Percentiles rank a stretch among this genome's conserved stretches.
Conservation (phyloP, 92 coral and sea anemone species). For the Zoanthus solanderi region DNA sequence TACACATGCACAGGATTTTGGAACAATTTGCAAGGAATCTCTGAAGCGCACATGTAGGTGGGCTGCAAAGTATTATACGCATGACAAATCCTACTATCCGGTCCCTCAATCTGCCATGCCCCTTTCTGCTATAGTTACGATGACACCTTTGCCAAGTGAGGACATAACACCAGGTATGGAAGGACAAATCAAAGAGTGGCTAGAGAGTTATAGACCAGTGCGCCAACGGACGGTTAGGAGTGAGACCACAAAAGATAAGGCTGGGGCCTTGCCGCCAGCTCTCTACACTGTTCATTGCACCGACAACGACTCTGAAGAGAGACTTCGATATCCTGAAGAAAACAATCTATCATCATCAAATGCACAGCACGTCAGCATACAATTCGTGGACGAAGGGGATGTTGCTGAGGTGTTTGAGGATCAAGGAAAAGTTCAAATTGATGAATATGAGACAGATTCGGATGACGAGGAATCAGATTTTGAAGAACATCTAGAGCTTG, state of each 20-base stretch:
- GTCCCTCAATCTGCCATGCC: constrained; percentile 65
- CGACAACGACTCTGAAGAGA: constrained; percentile 55
- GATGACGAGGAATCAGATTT: constrained; percentile 27
- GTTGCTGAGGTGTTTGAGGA: constrained; percentile 25
- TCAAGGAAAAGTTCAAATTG: too few species aligned
- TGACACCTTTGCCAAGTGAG: constrained; percentile 61
- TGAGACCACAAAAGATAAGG: too few species aligned
- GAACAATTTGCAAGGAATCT: too few species aligned
- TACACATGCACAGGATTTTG: constrained; percentile 17
- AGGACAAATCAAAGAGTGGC: constrained; percentile 15
- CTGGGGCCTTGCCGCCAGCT: constrained; percentile 17
- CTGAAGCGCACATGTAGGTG: constrained; percentile 28
- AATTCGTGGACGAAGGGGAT: background rate
- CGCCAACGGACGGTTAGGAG: too few species aligned
- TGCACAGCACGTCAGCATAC: constrained; percentile 49
- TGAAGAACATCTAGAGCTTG: constrained; percentile 14
- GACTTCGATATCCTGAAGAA: constrained; percentile 54
- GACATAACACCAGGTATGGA: too few species aligned
- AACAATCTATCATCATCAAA: constrained; percentile 12
- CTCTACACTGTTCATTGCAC: constrained; percentile 44
- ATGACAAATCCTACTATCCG: constrained; percentile 10
- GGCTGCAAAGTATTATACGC: background rate
- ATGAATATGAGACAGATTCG: constrained; percentile 1
- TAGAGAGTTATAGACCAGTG: constrained; percentile 22
- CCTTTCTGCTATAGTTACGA: constrained; percentile 46